Percentiles rank a stretch among this genome's conserved stretches.
Conservation (phyloP, 2,888 invertebrate genomes). For the Noctua janthe region DNA sequence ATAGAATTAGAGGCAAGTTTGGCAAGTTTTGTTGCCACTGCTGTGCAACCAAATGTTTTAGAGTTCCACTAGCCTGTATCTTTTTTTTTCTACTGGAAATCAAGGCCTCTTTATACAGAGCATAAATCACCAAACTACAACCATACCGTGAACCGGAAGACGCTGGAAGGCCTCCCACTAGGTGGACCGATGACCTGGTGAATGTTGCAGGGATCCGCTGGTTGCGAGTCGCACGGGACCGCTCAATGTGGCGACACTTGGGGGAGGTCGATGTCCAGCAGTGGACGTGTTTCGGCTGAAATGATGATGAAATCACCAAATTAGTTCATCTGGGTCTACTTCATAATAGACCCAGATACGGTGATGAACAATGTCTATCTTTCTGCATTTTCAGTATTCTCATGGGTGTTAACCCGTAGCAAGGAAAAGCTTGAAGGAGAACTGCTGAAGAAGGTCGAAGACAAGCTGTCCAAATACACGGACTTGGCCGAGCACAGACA, state of each 20-base stretch:
- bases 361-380: background rate
- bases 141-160: too few relatives aligned
- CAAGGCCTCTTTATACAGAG: background rate
- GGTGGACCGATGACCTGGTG: too few relatives aligned
- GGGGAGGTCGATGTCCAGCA: too few relatives aligned
- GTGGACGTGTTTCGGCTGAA: too few relatives aligned
- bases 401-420: conserved; percentile 83
- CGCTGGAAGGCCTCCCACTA: too few relatives aligned
- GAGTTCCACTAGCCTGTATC: too few relatives aligned
- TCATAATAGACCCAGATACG: background rate
- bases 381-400: conserved; percentile 79
- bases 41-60: background rate
- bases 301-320: background rate
- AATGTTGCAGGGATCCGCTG: too few relatives aligned
- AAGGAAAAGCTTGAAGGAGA: conserved; percentile 81
- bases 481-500: conserved; percentile 81
- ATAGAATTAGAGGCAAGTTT: background rate
- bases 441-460: conserved; percentile 79
- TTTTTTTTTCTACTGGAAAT: background rate
- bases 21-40: background rate
- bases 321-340: background rate
- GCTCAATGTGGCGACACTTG: too few relatives aligned
- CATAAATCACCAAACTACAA: background rate
- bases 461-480: conserved; percentile 80
- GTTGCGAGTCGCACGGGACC: too few relatives aligned